Conservation (phyloP, 92 coral and sea anemone species). For the Epizoanthus stellaris region DNA sequence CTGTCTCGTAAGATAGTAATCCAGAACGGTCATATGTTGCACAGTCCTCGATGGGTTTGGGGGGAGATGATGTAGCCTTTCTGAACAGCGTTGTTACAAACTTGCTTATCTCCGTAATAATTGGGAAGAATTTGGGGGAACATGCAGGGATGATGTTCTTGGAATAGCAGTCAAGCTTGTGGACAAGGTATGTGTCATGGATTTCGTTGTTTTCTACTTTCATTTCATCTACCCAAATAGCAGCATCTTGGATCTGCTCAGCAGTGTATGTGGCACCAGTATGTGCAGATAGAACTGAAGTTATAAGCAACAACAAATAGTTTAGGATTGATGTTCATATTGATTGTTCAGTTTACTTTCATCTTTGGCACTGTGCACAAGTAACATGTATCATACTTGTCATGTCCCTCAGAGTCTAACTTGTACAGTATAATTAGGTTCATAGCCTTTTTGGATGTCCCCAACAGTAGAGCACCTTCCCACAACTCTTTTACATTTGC, state of each 20-base stretch:
- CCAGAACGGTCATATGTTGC: constrained; percentile 30
- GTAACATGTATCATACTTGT: no score
- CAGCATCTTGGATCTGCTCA: constrained; percentile 33
- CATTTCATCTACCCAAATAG: constrained; percentile 36
- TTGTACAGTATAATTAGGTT: no score
- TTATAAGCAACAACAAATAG: background rate
- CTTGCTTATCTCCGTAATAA: background rate
- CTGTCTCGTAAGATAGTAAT: constrained; percentile 6
- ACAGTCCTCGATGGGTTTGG: background rate
- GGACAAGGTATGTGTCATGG: constrained; percentile 12
- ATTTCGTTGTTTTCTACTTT: constrained; percentile 11
- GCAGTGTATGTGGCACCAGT: constrained; percentile 4
- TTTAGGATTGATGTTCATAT: no score
- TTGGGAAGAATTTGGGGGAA: background rate
- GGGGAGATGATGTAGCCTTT: background rate
- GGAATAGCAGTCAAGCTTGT: constrained; percentile 23
- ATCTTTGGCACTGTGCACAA: no score
- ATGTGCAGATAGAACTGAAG: constrained; percentile 41
- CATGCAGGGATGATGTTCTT: constrained; percentile 25
- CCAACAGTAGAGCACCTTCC: constrained; percentile 13
- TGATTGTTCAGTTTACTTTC: no score
- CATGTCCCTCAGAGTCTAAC: no score
- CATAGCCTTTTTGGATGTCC: constrained; percentile 31
- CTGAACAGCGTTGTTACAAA: constrained; percentile 21
- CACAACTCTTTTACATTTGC: constrained; percentile 32